Evolutionary conservation across 2,888 invertebrate genomes (phyloP).

Genomic region (Orgyia antiqua): DNA sequence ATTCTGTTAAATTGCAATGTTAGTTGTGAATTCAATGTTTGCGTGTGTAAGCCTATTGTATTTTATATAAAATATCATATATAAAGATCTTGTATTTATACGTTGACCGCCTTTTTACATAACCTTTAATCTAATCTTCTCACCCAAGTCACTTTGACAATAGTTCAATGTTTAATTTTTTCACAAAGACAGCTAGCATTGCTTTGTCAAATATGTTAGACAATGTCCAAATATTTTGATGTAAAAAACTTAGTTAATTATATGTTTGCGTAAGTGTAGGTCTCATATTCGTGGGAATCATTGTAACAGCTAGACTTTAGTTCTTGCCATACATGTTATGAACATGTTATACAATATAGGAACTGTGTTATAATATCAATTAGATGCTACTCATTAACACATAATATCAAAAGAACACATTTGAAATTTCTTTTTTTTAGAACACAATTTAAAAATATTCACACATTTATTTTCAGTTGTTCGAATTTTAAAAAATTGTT

Average conservation of each 20-base stretch:
- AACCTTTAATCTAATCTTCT: constrained; percentile 30
- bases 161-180: constrained; percentile 35
- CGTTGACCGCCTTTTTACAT: constrained; percentile 29
- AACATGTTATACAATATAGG: constrained; percentile 54
- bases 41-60: constrained; percentile 16
- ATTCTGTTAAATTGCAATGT: constrained; percentile 2
- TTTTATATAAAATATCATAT: constrained; percentile 20
- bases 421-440: constrained; percentile 3
- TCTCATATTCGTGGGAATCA: constrained; percentile 35
- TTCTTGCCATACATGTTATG: constrained; percentile 46
- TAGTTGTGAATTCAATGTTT: constrained; percentile 4
- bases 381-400: constrained; percentile 14
- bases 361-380: constrained; percentile 37
- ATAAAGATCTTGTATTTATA: constrained; percentile 25
- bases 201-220: constrained; percentile 46
- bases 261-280: constrained; percentile 57
- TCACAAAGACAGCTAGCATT: constrained; percentile 37
- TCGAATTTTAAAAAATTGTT: constrained; percentile 4
- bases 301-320: constrained; percentile 32
- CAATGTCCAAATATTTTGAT: constrained; percentile 50
- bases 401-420: constrained; percentile 4
- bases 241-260: constrained; percentile 52
- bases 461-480: constrained; percentile 1
- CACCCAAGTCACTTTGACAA: constrained; percentile 30
- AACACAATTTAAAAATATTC: constrained; percentile 1